A percentile compares a stretch with the other conserved stretches of the same genome.
phyloP scores from a whole-genome alignment of 35 echinoderm and acorn worm species.

The Patiria miniata region DNA sequence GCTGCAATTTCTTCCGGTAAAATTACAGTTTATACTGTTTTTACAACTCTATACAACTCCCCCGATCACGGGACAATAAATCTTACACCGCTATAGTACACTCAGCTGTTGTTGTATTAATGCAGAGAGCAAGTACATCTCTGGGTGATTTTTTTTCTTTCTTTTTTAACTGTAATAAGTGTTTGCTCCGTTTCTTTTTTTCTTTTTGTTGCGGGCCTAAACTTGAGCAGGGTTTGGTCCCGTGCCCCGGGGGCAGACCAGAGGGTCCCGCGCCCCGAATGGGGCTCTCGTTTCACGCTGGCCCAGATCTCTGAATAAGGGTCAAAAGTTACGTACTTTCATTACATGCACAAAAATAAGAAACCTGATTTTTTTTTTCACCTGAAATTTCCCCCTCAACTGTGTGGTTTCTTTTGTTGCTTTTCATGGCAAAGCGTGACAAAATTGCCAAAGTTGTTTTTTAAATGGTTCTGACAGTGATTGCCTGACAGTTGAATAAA shows the following conservation, averaged over 20 bases:
- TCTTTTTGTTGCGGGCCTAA: neutral
- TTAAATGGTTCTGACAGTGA: no score
- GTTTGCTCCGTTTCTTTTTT: neutral
- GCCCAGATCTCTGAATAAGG: constrained; percentile 15
- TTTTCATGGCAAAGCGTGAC: no score
- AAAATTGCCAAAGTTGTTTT: no score
- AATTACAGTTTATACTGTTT: neutral
- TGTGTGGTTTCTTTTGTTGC: no score
- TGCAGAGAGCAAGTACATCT: constrained; percentile 9
- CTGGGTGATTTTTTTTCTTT: neutral
- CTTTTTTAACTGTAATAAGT: neutral
- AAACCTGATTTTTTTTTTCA: no score
- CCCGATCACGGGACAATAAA: neutral
- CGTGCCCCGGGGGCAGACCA: neutral
- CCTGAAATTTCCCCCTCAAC: no score
- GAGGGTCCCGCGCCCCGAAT: neutral
- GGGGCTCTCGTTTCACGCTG: neutral
- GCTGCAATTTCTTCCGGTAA: constrained; percentile 28
- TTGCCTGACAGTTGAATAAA: no score
- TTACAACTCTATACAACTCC: neutral
- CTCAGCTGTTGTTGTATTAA: constrained; percentile 15
- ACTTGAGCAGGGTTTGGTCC: constrained; percentile 9
- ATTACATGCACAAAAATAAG: no score
- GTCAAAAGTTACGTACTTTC: neutral
- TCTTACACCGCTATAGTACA: neutral